phyloP scores from a whole-genome alignment of 2,113 vertebrate genomes.

The Orycteropus afer region DNA sequence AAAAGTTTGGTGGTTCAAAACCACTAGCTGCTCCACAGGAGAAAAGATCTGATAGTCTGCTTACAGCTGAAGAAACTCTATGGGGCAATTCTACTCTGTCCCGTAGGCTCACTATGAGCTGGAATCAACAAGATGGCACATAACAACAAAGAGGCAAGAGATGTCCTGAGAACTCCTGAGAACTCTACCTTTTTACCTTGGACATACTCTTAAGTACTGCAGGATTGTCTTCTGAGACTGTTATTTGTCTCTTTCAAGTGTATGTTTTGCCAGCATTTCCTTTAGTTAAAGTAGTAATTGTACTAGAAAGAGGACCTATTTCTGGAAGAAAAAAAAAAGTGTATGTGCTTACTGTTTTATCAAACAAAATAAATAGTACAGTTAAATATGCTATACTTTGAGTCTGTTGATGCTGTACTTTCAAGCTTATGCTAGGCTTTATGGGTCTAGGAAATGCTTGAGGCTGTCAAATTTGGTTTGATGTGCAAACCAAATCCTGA shows the following conservation, averaged over 20 bases:
- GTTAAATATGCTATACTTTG: background rate
- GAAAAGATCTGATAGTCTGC: too few species aligned
- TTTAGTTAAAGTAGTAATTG: background rate
- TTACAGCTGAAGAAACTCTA: too few species aligned
- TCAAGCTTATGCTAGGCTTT: background rate
- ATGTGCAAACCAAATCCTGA: too few species aligned
- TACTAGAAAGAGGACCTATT: background rate
- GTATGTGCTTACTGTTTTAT: background rate
- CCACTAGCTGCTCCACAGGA: too few species aligned
- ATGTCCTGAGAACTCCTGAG: too few species aligned
- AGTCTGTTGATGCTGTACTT: background rate
- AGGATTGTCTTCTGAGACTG: background rate
- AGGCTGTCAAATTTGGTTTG: background rate
- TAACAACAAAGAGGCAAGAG: background rate
- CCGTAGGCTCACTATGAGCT: too few species aligned
- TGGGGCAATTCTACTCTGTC: too few species aligned
- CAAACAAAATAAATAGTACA: background rate
- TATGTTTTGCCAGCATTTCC: background rate
- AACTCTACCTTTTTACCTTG: background rate
- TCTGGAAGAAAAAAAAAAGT: background rate
- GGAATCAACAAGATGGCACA: too few species aligned
- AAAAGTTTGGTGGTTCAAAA: too few species aligned
- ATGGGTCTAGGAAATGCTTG: background rate
- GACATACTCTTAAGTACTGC: background rate
- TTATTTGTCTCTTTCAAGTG: background rate